phyloP scores from a whole-genome alignment of 2,888 invertebrate species.

The Dendrolimus pini region DNA sequence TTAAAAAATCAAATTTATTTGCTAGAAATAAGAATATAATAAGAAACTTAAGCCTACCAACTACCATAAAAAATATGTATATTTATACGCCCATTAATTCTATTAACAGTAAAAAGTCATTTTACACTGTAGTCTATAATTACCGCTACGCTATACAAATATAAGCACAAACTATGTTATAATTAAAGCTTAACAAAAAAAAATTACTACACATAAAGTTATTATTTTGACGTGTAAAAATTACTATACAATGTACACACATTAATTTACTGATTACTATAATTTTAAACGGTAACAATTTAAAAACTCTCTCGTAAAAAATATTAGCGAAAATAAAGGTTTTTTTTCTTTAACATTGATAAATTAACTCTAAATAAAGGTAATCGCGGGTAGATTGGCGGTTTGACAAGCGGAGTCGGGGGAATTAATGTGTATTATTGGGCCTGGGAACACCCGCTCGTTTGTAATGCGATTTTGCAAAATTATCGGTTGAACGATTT shows the following conservation, averaged over 20 bases:
- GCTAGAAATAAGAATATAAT: no score
- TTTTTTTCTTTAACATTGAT: constrained; percentile 42
- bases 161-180: no score
- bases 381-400: constrained; percentile 62
- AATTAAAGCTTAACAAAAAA: no score
- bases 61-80: no score
- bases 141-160: no score
- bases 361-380: constrained; percentile 69
- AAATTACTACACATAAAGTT: background rate
- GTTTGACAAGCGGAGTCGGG: constrained; percentile 67
- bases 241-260: background rate
- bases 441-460: constrained; percentile 52
- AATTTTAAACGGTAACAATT: background rate
- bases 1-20: no score
- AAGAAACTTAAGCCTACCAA: no score
- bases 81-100: no score
- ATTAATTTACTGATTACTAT: background rate
- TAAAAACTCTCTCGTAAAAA: constrained; percentile 20
- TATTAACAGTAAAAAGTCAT: no score
- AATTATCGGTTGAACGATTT: constrained; percentile 63
- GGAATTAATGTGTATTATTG: constrained; percentile 73
- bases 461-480: constrained; percentile 64
- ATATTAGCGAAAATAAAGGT: constrained; percentile 30
- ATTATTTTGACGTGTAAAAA: background rate
- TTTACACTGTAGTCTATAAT: no score